phyloP scores from a whole-genome alignment of 2,113 vertebrate genomes.

The Lophura nycthemera region DNA sequence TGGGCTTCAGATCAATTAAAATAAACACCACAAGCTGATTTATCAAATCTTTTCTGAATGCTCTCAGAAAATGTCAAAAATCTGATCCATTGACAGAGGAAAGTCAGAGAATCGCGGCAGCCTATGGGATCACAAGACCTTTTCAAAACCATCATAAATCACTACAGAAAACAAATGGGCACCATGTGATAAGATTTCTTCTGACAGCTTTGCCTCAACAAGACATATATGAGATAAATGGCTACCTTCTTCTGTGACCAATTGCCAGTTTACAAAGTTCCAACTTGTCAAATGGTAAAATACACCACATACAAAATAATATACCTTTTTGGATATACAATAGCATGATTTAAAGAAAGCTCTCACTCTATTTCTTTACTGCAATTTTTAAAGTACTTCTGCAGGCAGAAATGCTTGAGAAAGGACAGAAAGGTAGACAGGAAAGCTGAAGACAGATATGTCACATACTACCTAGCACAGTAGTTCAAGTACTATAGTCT shows the following conservation, averaged over 20 bases:
- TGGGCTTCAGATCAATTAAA: constrained; percentile 89
- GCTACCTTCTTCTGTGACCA: constrained; percentile 81
- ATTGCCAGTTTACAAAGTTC: constrained; percentile 86
- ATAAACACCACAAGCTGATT: constrained; percentile 87
- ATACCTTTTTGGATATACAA: constrained; percentile 72
- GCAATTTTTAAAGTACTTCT: constrained; percentile 39
- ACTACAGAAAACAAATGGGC: constrained; percentile 89
- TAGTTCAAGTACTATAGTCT: not conserved
- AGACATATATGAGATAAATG: constrained; percentile 87
- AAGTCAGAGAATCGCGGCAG: constrained; percentile 87
- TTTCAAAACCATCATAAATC: constrained; percentile 94
- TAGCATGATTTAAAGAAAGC: constrained; percentile 58
- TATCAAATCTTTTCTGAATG: constrained; percentile 88
- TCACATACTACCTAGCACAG: not conserved
- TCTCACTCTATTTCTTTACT: constrained; percentile 27
- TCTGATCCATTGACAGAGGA: constrained; percentile 87
- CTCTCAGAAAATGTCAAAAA: constrained; percentile 87
- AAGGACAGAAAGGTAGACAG: not conserved
- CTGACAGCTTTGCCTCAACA: constrained; percentile 86
- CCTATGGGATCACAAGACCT: constrained; percentile 92
- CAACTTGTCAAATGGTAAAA: constrained; percentile 83
- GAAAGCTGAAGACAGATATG: not conserved
- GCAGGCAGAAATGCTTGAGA: not conserved
- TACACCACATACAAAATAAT: constrained; percentile 78
- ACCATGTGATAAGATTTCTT: constrained; percentile 87